Base-by-base conservation (phyloP, 2,888 invertebrate genomes). In the Hydraecia micacea region DNA sequence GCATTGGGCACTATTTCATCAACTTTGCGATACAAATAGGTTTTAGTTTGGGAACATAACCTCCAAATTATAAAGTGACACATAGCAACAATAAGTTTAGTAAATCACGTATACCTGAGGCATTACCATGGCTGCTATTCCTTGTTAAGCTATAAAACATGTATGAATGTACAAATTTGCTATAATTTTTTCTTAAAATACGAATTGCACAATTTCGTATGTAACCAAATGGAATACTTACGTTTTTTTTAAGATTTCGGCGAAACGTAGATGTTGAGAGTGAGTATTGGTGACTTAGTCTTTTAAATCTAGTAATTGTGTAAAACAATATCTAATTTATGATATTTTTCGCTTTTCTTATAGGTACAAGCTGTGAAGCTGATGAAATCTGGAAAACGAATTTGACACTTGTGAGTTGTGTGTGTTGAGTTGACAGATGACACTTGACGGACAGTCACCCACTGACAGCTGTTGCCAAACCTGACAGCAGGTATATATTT, bases 71-170 rank as follows among this genome's bases (percentile, higher is more conserved):
- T 39, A 75, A 86, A 85, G 72, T 91, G 90, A 91, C 89, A 92
- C 90, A 91, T 82, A 88, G 74, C 28, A 79, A 52, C 78, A 83
- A 80, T 87, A 75, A 65, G n/a, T n/a, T n/a, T n/a, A n/a, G 28
- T n/a, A 83, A 88, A 87, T 84, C 55, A 58, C 52, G 77, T 87
- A 90, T 95, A 96, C 95, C 95, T 96, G 91, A 78, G 91, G 79
- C 67, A 91, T 88, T 87, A 89, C 91, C 95, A 95, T 95, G 86
- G 93, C 93, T 92, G 93, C 91, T 90, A 86, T 88, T 95, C 95
- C 96, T 92, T 85, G 86, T 93, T 84, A 92, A 92, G 94, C 94
- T 94, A 93, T 90, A 90, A 92, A 93, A 92, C 80, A 87, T 82
- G 82, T 77, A 52, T 72, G 13, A 80, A 80, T 79, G 39, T 68